Conservation (phyloP, 2,797 vertebrate species). For the Apodemus agrarius region DNA sequence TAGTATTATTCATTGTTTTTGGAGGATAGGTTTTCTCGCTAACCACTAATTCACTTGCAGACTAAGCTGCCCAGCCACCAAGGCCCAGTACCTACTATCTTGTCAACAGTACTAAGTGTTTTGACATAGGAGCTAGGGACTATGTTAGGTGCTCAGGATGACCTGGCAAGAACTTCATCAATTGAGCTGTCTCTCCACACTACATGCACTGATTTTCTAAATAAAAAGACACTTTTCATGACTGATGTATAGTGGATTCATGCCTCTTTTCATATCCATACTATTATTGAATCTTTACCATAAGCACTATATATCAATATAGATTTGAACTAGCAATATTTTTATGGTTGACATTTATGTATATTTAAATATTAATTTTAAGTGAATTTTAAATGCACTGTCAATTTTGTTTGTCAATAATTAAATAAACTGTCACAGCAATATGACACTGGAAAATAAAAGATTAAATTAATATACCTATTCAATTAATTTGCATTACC, state of each 20-base stretch:
- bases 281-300: not conserved
- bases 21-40: not conserved
- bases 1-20: not conserved
- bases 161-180: not conserved
- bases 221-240: not conserved
- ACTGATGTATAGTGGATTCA: conserved; percentile 2
- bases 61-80: too few species aligned
- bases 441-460: not conserved
- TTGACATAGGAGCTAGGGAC: not conserved
- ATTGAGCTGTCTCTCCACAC: not conserved
- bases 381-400: not conserved
- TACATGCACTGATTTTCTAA: not conserved
- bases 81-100: not conserved
- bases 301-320: not conserved
- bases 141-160: not conserved
- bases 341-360: not conserved
- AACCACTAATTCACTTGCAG: not conserved
- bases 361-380: not conserved
- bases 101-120: not conserved
- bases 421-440: not conserved
- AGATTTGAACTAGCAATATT: conserved; percentile 30
- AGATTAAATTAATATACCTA: not conserved
- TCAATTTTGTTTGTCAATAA: conserved; percentile 10
- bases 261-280: conserved; percentile 9
- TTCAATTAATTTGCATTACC: conserved; percentile 32